phyloP scores from a whole-genome alignment of 2,888 invertebrate genomes.

The Pachymerium ferrugineum region DNA sequence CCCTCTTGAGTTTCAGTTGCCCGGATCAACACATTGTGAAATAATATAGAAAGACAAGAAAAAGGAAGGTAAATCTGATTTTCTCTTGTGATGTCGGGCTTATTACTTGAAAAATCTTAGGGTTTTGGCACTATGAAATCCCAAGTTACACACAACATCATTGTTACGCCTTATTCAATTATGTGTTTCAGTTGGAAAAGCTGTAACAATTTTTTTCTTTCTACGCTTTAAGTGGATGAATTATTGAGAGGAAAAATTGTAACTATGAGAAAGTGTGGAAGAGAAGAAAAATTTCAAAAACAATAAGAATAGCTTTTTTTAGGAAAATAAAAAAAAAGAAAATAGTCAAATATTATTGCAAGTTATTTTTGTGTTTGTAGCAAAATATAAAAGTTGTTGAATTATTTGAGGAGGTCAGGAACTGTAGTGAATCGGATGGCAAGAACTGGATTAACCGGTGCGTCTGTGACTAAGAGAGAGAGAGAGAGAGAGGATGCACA shows the following conservation, averaged over 20 bases:
- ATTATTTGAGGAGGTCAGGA: neutral
- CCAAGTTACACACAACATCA: conserved; percentile 11
- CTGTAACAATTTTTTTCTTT: neutral
- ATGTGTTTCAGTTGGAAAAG: neutral
- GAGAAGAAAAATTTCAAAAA: neutral
- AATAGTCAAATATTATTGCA: too few relatives aligned
- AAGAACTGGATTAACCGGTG: conserved; percentile 3
- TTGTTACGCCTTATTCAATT: conserved; percentile 2
- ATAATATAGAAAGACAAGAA: conserved; percentile 16
- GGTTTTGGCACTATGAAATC: neutral
- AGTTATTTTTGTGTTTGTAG: neutral
- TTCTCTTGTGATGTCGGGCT: conserved; percentile 2
- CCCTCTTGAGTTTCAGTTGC: conserved; percentile 1
- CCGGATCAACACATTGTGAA: conserved; percentile 1
- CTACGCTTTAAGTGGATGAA: neutral
- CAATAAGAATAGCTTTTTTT: too few relatives aligned
- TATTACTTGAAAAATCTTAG: neutral
- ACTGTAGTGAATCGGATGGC: neutral
- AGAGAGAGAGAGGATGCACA: conserved; percentile 5
- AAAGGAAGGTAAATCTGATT: conserved; percentile 7
- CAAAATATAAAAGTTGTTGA: too few relatives aligned
- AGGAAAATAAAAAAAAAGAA: too few relatives aligned
- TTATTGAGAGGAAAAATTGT: neutral
- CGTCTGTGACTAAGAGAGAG: neutral
- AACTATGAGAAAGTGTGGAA: neutral